These are phyloP conservation scores for Acrocephalus kingi DNA, from an alignment of 2,113 vertebrate genomes.

Conservation along the genomic window DNA sequence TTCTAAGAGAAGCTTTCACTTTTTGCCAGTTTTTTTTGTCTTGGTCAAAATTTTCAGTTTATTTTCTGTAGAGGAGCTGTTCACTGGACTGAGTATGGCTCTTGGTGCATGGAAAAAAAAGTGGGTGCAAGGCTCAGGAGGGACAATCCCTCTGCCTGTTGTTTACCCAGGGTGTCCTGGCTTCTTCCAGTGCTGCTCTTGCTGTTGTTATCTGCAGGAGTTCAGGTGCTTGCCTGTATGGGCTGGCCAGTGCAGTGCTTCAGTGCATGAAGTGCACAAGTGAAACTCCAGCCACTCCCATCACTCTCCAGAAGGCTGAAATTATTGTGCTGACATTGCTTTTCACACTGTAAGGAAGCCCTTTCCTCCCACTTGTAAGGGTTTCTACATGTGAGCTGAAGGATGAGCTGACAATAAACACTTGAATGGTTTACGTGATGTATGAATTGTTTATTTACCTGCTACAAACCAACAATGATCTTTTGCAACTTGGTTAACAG, in stretches of 20 bases:
- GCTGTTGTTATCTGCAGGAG: accelerated
- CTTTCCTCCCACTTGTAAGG: neutral
- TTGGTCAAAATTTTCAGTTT: neutral
- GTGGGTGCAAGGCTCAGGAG: neutral
- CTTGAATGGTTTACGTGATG: neutral
- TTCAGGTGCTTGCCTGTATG: accelerated
- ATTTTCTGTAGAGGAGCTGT: neutral
- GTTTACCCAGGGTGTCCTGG: neutral
- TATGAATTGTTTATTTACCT: neutral
- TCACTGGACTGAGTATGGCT: neutral
- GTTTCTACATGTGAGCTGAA: neutral
- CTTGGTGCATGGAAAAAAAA: neutral
- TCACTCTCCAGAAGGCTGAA: neutral
- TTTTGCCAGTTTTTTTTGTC: neutral
- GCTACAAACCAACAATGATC: neutral
- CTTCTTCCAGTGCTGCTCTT: neutral
- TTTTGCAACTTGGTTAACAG: neutral
- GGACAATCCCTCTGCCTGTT: neutral
- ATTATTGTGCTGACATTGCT: neutral
- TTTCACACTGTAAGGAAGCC: neutral
- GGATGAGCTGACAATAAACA: neutral
- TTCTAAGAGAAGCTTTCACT: neutral
- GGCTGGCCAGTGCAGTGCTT: neutral
- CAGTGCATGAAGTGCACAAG: neutral
- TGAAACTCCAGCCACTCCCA: neutral